Evolutionary conservation across 1,140 invertebrate species (phyloP).

Genomic region (Listronotus oregonensis): DNA sequence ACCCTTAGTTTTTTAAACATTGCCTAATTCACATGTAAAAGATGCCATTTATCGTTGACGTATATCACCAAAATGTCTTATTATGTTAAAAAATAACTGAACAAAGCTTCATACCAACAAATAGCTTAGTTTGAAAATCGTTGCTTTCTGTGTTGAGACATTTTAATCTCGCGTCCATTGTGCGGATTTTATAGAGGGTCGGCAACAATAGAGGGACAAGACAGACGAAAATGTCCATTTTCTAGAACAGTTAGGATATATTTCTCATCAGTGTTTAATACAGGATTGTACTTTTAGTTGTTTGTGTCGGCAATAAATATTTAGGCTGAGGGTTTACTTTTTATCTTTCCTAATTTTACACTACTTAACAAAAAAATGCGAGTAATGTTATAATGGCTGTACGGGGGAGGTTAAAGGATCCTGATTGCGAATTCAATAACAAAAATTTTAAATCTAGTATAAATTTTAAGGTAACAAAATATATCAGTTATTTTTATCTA

Average conservation of each 20-base stretch:
- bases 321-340: too few species aligned
- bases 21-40: not conserved
- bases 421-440: too few species aligned
- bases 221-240: constrained; percentile 28
- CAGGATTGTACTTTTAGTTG: constrained; percentile 4
- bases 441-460: too few species aligned
- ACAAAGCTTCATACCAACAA: not conserved
- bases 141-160: constrained; percentile 19
- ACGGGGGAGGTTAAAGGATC: too few species aligned
- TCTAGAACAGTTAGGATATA: constrained; percentile 21
- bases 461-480: too few species aligned
- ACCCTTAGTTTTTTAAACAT: too few species aligned
- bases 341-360: too few species aligned
- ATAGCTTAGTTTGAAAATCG: constrained; percentile 1
- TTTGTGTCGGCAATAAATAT: not conserved
- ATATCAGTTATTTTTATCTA: too few species aligned
- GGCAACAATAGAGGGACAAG: constrained; percentile 23
- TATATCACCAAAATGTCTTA: too few species aligned
- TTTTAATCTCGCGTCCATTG: constrained; percentile 31
- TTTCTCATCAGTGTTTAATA: constrained; percentile 25
- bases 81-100: constrained; percentile 1
- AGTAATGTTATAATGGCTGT: too few species aligned
- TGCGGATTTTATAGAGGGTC: constrained; percentile 28
- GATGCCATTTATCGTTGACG: not conserved
- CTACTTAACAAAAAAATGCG: too few species aligned